These are phyloP conservation scores for Idris sp. DNA, from an alignment of 1,140 invertebrate species.

Conservation along the genomic window DNA sequence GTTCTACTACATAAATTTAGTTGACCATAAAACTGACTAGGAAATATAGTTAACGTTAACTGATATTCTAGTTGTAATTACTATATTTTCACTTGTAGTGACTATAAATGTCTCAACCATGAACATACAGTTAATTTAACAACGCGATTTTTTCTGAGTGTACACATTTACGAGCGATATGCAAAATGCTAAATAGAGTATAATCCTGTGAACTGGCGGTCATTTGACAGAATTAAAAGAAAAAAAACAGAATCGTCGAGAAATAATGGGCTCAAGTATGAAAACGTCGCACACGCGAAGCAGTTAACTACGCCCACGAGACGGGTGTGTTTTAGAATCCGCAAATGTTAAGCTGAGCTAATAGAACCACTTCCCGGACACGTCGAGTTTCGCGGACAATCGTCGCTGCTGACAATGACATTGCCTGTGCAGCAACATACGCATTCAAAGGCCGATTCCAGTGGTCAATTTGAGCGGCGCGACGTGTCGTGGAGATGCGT, in stretches of 20 bases:
- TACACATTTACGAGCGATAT: neutral
- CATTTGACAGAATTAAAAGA: slow-evolving; percentile 23
- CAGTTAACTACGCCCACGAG: slow-evolving; percentile 69
- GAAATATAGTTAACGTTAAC: no score
- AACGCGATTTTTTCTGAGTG: neutral
- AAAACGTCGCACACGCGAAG: slow-evolving; percentile 63
- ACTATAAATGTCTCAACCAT: no score
- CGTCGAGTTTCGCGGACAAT: slow-evolving; percentile 73
- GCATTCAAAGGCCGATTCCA: slow-evolving; percentile 50
- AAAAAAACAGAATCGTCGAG: slow-evolving; percentile 38
- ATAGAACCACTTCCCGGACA: slow-evolving; percentile 75
- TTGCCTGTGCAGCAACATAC: slow-evolving; percentile 60
- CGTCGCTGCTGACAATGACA: slow-evolving; percentile 74
- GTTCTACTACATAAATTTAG: no score
- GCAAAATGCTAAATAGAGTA: neutral
- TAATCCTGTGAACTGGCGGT: slow-evolving; percentile 1
- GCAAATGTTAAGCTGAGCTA: slow-evolving; percentile 72
- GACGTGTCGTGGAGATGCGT: slow-evolving; percentile 54
- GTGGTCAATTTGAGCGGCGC: slow-evolving; percentile 55
- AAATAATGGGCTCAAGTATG: slow-evolving; percentile 50
- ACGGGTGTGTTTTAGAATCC: slow-evolving; percentile 62
- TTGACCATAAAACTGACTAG: no score
- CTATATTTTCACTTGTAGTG: no score
- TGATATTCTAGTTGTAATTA: no score
- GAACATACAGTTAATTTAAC: no score